phyloP scores from a whole-genome alignment of 2,888 invertebrate genomes.

The Yponomeuta evonymella region DNA sequence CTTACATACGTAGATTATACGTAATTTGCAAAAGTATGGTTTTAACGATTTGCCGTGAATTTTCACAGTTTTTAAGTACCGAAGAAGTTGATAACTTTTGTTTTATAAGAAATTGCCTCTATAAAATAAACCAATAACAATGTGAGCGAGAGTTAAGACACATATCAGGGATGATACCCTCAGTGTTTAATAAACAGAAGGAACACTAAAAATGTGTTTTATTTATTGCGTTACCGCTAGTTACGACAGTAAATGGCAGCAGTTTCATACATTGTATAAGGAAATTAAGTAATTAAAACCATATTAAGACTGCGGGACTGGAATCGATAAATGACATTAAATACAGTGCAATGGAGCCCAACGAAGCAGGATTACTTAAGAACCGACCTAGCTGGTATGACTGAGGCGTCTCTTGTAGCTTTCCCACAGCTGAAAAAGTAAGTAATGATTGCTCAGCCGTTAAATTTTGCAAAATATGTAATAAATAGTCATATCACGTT shows the following conservation, averaged over 20 bases:
- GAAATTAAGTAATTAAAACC: no score
- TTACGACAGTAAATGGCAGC: no score
- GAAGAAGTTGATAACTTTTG: no score
- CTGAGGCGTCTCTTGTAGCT: neutral
- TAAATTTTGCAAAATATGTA: conserved; percentile 43
- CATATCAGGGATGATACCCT: conserved; percentile 69
- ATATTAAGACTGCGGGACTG: neutral
- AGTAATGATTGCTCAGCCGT: conserved; percentile 27
- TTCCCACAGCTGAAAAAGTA: neutral
- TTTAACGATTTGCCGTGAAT: no score
- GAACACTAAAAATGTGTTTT: conserved; percentile 53
- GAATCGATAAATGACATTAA: neutral
- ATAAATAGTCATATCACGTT: conserved; percentile 70
- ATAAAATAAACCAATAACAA: neutral
- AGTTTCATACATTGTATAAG: no score
- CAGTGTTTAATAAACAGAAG: conserved; percentile 66
- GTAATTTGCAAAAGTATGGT: no score
- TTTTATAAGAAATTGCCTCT: neutral
- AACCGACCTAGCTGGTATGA: neutral
- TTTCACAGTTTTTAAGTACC: no score
- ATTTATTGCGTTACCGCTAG: conserved; percentile 31
- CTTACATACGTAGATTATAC: no score
- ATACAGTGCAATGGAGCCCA: neutral
- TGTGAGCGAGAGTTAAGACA: conserved; percentile 60
- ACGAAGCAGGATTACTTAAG: neutral